Conservation (phyloP, 2,797 vertebrate genomes). For the Pangasius macronema region DNA sequence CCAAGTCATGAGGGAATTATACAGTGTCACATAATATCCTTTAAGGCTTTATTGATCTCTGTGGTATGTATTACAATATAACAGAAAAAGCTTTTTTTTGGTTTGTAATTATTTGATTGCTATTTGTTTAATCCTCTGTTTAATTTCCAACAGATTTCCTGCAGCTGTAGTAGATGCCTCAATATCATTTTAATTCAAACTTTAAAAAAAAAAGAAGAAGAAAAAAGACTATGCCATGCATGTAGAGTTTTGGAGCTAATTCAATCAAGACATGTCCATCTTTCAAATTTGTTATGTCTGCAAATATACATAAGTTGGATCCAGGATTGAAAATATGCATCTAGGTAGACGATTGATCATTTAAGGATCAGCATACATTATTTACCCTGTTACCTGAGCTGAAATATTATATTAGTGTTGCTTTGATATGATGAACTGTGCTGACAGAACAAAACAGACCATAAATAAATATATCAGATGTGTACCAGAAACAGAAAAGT, state of each 20-base stretch:
- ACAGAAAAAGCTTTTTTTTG: background rate
- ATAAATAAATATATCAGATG: background rate
- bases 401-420: background rate
- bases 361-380: background rate
- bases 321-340: background rate
- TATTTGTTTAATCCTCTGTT: constrained; percentile 4
- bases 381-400: background rate
- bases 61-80: background rate
- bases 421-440: background rate
- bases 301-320: background rate
- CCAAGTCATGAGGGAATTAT: background rate
- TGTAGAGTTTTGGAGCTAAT: background rate
- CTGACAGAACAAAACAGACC: constrained; percentile 1
- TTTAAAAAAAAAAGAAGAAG: background rate
- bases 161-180: background rate
- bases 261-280: background rate
- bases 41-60: background rate
- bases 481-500: background rate
- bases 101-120: background rate
- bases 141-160: background rate
- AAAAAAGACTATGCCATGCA: background rate
- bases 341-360: background rate
- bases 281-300: background rate
- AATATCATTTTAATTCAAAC: background rate
- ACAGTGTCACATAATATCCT: background rate